Conservation (phyloP, 37 sponge, comb jelly and placozoan species). For the Hormiphora californensis region DNA sequence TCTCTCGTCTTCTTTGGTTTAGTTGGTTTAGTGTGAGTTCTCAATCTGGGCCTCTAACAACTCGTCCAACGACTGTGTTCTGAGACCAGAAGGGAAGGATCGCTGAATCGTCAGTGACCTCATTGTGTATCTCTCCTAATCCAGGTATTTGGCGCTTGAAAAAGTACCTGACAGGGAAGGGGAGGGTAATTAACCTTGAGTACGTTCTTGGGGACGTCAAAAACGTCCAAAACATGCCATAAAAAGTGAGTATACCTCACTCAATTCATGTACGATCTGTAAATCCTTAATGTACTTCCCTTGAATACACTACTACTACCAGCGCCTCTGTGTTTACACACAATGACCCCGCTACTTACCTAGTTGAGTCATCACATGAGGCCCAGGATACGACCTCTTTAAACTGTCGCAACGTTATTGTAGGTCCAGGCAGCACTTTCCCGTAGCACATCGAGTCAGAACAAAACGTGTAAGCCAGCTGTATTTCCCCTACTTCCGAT, state of each 20-base stretch:
- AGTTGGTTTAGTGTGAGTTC: no score
- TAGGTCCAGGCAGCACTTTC: neutral
- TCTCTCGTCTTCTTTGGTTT: no score
- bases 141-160: conserved; percentile 21
- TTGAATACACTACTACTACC: no score
- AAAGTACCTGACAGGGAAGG: neutral
- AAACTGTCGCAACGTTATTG: neutral
- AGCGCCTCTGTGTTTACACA: no score
- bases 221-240: neutral
- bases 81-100: conserved; percentile 14
- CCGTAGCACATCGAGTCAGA: neutral
- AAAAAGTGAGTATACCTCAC: no score
- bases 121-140: conserved; percentile 21
- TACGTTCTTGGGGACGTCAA: neutral
- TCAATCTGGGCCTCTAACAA: neutral
- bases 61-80: neutral
- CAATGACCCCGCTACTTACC: neutral
- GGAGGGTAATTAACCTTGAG: neutral
- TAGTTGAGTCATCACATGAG: neutral
- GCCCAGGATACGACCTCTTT: neutral
- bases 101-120: neutral
- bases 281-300: no score
- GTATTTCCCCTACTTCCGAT: no score
- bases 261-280: no score
- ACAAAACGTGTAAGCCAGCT: neutral